A percentile compares a stretch with the other conserved stretches of the same genome.
Conservation (phyloP, 2,888 invertebrate species). For the Dolichomitus sp. region DNA sequence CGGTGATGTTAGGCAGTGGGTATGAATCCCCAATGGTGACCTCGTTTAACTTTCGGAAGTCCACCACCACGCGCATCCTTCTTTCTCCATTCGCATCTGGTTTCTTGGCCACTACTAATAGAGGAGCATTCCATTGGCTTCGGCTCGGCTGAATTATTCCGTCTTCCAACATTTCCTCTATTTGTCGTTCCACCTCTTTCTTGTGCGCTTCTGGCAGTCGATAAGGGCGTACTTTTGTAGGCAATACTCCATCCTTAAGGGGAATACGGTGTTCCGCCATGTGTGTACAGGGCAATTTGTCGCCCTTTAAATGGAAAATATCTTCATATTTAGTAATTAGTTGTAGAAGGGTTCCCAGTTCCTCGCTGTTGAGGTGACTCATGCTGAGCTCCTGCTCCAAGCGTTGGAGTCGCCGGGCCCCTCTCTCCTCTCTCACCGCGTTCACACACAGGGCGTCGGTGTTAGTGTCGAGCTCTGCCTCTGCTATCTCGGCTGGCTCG, state of each 20-base stretch:
- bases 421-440: too few species aligned
- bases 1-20: constrained; percentile 38
- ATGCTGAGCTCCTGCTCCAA: too few species aligned
- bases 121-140: too few species aligned
- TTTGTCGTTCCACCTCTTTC: not conserved
- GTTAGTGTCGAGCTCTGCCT: too few species aligned
- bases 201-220: not conserved
- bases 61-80: constrained; percentile 22
- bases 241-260: not conserved
- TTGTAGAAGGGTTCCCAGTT: too few species aligned
- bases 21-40: constrained; percentile 25
- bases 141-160: not conserved
- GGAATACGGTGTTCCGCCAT: not conserved
- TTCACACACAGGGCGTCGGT: too few species aligned
- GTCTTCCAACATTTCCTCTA: not conserved
- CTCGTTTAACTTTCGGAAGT: constrained; percentile 42
- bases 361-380: too few species aligned
- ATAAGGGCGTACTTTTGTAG: not conserved
- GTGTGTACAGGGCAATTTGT: not conserved
- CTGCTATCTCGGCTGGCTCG: too few species aligned
- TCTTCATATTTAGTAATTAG: too few species aligned
- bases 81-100: constrained; percentile 5
- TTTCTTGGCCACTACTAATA: constrained; percentile 20
- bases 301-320: not conserved
- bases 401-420: too few species aligned